phyloP scores from a whole-genome alignment of 2,888 invertebrate genomes.

The Diplazon laetatorius region DNA sequence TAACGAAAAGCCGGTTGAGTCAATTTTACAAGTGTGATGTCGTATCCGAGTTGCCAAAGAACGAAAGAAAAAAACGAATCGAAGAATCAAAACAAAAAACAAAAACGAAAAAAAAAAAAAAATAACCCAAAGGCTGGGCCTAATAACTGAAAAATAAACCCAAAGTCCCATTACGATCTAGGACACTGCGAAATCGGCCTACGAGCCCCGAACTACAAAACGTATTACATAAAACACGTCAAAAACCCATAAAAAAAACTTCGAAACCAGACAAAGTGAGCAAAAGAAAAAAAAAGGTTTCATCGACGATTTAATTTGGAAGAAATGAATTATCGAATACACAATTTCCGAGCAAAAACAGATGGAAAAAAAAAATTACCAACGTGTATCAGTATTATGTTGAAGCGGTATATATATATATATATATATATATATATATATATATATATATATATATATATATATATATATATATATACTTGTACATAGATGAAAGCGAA shows the following conservation, averaged over 20 bases:
- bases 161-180: slow-evolving; percentile 29
- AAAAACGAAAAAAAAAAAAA: no score
- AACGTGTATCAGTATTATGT: slow-evolving; percentile 80
- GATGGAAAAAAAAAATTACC: slow-evolving; percentile 14
- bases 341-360: background rate
- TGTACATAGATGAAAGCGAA: slow-evolving; percentile 20
- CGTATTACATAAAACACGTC: background rate
- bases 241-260: background rate
- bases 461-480: no score
- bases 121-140: slow-evolving; percentile 46
- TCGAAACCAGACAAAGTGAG: background rate
- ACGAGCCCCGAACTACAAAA: slow-evolving; percentile 6
- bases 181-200: slow-evolving; percentile 18
- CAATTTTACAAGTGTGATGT: slow-evolving; percentile 77
- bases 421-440: no score
- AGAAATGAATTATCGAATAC: background rate
- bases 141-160: slow-evolving; percentile 50
- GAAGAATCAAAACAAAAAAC: no score
- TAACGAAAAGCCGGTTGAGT: slow-evolving; percentile 73
- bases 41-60: slow-evolving; percentile 73
- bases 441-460: no score
- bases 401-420: slow-evolving; percentile 70
- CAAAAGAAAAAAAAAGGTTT: background rate
- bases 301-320: no score
- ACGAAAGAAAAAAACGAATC: slow-evolving; percentile 47